Evolutionary conservation across 2,797 vertebrate species (phyloP), one percentile per base, ranked within the genome.

Genomic region (Lithobates pipiens): DNA sequence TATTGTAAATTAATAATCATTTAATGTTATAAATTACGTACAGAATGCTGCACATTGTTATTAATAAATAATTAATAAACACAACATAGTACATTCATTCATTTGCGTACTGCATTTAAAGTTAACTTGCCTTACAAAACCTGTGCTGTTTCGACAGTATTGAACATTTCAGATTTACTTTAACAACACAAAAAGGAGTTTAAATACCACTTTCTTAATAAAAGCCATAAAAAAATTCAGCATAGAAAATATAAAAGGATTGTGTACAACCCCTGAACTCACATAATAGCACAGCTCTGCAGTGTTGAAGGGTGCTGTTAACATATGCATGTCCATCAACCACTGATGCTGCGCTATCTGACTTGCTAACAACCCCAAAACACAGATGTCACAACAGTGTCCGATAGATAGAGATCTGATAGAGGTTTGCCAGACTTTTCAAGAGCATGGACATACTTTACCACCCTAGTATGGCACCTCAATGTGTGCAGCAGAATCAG

Each of bases 151-250:
- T 65, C 15, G 25, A 44, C 34, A 77, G 27, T 77, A 65, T n/a
- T 39, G 42, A 61, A 63, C 61, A 36, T 34, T 63, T 57, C 32
- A 77, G 11, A 29, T 77, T 32, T 36, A 21, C 36, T 18, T n/a
- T 77, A 61, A 34, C 5, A 39, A 76, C 46, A 57, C 74, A 76
- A 54, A 32, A 76, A 54, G 54, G 29, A 77, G 16, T 77, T n/a
- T n/a, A 63, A 32, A 23, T 76, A 76, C 29, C 54, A 34, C 36
- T 32, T 32, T 29, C 23, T 76, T 15, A 76, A 36, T 46, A 76
- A 76, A 32, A 57, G 2, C 13, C 13, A 50, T 18, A 16, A 50
- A 50, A 10, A 0, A 2, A n/a, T n/a, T 63, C 21, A 61, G 61
- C 61, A 63, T 63, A 63, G 6, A 63, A 61, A 21, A 61, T 2